Evolutionary conservation across 1,140 invertebrate genomes (phyloP).

Genomic region (Luehdorfia chinensis): DNA sequence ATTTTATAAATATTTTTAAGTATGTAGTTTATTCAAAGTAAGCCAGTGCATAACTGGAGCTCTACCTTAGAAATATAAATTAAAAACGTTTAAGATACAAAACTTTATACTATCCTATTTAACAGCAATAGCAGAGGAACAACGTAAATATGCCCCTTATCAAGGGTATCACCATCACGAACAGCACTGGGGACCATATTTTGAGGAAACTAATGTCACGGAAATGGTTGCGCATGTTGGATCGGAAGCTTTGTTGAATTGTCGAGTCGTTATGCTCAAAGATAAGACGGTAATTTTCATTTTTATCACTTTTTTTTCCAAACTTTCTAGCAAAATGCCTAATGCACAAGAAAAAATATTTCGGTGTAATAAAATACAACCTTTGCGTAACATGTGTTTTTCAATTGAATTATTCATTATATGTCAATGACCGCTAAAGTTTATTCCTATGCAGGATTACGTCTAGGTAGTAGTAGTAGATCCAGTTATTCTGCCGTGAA

Average conservation of each 20-base stretch:
- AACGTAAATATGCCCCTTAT: constrained; percentile 81
- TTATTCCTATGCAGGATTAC: too few species aligned
- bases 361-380: not conserved
- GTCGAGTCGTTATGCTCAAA: constrained; percentile 88
- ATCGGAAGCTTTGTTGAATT: constrained; percentile 86
- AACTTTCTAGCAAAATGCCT: too few species aligned
- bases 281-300: constrained; percentile 86
- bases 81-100: not conserved
- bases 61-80: too few species aligned
- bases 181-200: constrained; percentile 86
- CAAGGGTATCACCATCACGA: constrained; percentile 78
- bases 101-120: constrained; percentile 19
- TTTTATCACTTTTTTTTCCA: too few species aligned
- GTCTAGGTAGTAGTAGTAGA: too few species aligned
- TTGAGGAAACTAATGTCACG: constrained; percentile 80
- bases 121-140: constrained; percentile 63
- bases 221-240: constrained; percentile 85
- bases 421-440: too few species aligned
- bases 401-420: too few species aligned
- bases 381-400: not conserved
- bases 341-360: not conserved
- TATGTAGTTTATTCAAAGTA: too few species aligned
- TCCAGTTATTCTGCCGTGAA: too few species aligned
- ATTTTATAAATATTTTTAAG: too few species aligned
- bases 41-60: too few species aligned